Percentiles rank a stretch among this genome's conserved stretches.
Conservation (phyloP, 2,888 invertebrate species). For the Desoria tigrina region DNA sequence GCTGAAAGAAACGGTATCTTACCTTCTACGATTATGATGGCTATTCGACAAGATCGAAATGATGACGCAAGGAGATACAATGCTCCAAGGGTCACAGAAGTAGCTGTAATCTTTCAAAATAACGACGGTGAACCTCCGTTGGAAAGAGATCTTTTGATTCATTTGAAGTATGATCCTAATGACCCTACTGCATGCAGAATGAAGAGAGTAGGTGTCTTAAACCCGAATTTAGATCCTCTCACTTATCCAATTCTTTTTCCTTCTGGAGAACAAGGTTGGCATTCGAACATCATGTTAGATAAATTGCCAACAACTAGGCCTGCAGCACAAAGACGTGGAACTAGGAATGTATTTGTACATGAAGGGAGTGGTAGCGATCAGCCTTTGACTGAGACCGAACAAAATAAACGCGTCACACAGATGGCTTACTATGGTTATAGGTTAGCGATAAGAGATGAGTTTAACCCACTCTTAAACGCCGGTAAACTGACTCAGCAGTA, state of each 20-base stretch:
- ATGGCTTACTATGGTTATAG: conserved; percentile 35
- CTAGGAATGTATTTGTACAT: too few species aligned
- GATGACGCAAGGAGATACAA: conserved; percentile 43
- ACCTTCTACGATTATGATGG: not conserved
- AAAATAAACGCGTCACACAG: conserved; percentile 10
- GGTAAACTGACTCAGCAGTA: conserved; percentile 54
- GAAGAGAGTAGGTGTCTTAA: conserved; percentile 27
- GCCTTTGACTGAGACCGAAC: not conserved
- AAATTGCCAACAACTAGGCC: not conserved
- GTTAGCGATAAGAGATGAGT: conserved; percentile 36
- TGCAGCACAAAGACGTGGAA: not conserved
- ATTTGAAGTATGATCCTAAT: conserved; percentile 1
- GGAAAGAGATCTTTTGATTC: conserved; percentile 43
- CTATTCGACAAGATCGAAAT: conserved; percentile 9
- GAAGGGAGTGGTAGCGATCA: not conserved
- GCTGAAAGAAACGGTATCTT: not conserved
- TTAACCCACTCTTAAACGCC: conserved; percentile 52
- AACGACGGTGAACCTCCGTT: conserved; percentile 46
- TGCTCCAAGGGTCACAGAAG: conserved; percentile 39
- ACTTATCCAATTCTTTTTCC: conserved; percentile 50
- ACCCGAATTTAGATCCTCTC: conserved; percentile 49
- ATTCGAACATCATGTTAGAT: not conserved
- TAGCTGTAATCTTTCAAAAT: conserved; percentile 42
- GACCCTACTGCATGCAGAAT: not conserved
- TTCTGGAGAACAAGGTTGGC: conserved; percentile 46